These are phyloP conservation scores for Agrilus mali DNA, from an alignment of 2,888 invertebrate species.

Conservation along the genomic window DNA sequence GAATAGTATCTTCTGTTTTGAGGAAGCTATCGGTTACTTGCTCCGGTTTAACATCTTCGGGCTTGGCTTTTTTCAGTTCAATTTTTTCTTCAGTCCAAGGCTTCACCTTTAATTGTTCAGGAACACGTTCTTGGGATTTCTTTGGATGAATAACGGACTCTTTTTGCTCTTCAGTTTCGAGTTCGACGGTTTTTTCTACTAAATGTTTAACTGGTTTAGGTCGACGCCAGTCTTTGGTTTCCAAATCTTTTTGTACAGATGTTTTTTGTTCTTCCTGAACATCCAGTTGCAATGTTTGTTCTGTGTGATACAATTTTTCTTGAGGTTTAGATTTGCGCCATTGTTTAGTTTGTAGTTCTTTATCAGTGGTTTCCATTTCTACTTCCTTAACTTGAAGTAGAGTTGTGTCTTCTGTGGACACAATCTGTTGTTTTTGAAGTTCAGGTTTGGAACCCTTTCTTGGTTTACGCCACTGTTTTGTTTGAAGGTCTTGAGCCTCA, in stretches of 20 bases:
- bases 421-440: neutral
- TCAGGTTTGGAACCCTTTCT: neutral
- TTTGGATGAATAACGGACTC: constrained; percentile 2
- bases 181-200: constrained; percentile 3
- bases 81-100: constrained; percentile 10
- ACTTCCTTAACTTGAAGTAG: neutral
- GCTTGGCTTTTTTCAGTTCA: constrained; percentile 16
- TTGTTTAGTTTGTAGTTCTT: constrained; percentile 3
- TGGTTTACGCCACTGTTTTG: neutral
- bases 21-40: constrained; percentile 28
- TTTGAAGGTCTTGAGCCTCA: constrained; percentile 3
- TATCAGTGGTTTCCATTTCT: constrained; percentile 3
- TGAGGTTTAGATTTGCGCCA: constrained; percentile 12
- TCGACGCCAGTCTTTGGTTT: constrained; percentile 12
- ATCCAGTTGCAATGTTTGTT: neutral
- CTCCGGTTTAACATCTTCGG: constrained; percentile 31
- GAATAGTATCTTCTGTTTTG: constrained; percentile 3
- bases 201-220: constrained; percentile 1
- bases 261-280: neutral
- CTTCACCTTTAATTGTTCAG: constrained; percentile 5
- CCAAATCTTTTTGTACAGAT: constrained; percentile 2
- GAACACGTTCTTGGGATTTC: constrained; percentile 3
- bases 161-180: constrained; percentile 4
- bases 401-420: constrained; percentile 1
- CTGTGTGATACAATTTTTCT: neutral